These are phyloP conservation scores for Saguinus midas DNA, from an alignment of 2,113 vertebrate species.

Conservation along the genomic window DNA sequence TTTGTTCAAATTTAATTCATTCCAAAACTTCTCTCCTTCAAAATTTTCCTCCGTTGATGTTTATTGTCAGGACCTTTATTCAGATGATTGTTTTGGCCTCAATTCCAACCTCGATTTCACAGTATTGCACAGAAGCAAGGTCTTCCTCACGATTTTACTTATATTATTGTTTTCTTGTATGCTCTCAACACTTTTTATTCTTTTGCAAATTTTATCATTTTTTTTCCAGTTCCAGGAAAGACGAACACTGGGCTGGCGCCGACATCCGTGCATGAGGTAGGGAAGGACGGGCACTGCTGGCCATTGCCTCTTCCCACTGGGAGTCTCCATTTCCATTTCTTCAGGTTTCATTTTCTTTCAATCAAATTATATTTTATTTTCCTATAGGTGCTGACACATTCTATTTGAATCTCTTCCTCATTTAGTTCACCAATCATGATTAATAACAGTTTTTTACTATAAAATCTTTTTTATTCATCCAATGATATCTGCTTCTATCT, in stretches of 20 bases:
- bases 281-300: accelerated
- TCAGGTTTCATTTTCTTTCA: neutral
- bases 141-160: neutral
- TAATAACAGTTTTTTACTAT: neutral
- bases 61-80: too few relatives aligned
- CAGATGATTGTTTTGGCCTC: neutral
- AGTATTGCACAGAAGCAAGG: neutral
- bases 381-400: neutral
- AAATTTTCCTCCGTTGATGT: neutral
- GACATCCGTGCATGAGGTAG: accelerated
- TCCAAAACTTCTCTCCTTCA: neutral
- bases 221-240: neutral
- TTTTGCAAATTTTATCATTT: neutral
- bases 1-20: neutral
- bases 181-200: neutral
- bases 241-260: accelerated
- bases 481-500: neutral
- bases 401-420: neutral
- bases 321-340: neutral
- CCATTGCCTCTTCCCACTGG: accelerated
- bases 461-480: neutral
- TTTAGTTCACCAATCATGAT: neutral
- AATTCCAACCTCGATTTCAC: neutral
- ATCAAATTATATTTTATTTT: neutral
- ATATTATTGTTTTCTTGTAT: neutral